phyloP scores from a whole-genome alignment of 2,888 invertebrate genomes.

The Trissolcus japonicus region DNA sequence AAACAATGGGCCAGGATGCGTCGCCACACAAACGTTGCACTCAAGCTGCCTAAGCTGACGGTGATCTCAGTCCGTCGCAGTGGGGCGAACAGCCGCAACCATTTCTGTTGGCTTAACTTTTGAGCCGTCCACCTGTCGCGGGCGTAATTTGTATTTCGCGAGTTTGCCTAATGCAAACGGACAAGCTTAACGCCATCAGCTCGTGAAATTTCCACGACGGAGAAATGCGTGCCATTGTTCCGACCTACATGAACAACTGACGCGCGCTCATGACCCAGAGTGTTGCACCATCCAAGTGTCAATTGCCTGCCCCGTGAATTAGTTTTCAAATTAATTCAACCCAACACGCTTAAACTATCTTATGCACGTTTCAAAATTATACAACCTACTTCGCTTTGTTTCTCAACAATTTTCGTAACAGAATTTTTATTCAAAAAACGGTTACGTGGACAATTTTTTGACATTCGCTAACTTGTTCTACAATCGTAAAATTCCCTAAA shows the following conservation, averaged over 20 bases:
- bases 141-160: conserved; percentile 44
- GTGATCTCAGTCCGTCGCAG: conserved; percentile 6
- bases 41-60: neutral
- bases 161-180: conserved; percentile 44
- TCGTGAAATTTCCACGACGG: conserved; percentile 20
- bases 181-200: conserved; percentile 39
- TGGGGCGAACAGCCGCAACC: conserved; percentile 38
- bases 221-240: conserved; percentile 29
- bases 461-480: no score
- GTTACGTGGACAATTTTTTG: no score
- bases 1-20: conserved; percentile 24
- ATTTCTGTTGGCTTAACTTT: conserved; percentile 53
- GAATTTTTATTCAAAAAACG: no score
- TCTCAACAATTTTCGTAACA: no score
- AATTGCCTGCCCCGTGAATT: conserved; percentile 19
- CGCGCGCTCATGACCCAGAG: conserved; percentile 11
- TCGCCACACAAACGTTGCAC: neutral
- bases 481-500: no score
- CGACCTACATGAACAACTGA: conserved; percentile 22
- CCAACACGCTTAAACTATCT: neutral
- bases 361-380: no score
- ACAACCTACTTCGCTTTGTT: no score
- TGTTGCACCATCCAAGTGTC: conserved; percentile 8
- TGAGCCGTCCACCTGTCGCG: conserved; percentile 50
- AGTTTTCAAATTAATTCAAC: conserved; percentile 12